Evolutionary conservation across 2,888 invertebrate genomes (phyloP).

Genomic region (Heteromyza rotundicornis): DNA sequence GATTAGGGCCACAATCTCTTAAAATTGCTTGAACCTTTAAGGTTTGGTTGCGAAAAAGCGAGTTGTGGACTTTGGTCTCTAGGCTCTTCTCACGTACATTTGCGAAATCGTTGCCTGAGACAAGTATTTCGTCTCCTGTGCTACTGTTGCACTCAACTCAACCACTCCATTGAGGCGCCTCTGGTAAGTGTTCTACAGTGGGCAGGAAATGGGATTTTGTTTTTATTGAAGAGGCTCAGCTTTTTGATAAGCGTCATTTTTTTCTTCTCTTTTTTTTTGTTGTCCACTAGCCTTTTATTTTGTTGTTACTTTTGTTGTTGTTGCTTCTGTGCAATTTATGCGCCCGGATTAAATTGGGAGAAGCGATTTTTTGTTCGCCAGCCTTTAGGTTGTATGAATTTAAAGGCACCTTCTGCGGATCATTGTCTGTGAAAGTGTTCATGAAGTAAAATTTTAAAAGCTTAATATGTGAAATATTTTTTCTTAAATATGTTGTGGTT

Average conservation of each 20-base stretch:
- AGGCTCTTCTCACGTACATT: too few species aligned
- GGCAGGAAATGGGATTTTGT: background rate
- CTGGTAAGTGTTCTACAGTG: too few species aligned
- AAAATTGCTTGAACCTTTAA: too few species aligned
- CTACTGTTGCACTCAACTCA: too few species aligned
- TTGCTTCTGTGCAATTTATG: slow-evolving; percentile 22
- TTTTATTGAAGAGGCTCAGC: background rate
- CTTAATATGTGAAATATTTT: background rate
- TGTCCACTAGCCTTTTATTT: background rate
- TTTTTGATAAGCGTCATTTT: slow-evolving; percentile 2
- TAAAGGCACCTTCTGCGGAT: too few species aligned
- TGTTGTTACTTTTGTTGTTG: slow-evolving; percentile 8
- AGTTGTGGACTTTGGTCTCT: too few species aligned
- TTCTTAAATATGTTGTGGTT: background rate
- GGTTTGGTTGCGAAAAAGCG: too few species aligned
- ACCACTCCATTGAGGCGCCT: too few species aligned
- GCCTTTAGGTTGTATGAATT: too few species aligned
- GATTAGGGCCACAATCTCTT: too few species aligned
- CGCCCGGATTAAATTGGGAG: background rate
- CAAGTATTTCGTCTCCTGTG: too few species aligned
- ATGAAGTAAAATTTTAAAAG: slow-evolving; percentile 4
- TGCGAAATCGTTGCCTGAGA: too few species aligned
- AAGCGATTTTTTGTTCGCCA: background rate
- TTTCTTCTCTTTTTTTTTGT: slow-evolving; percentile 10
- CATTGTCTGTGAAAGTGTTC: slow-evolving; percentile 6